Percentiles rank a stretch among this genome's conserved stretches.
Evolutionary conservation across 2,113 vertebrate species (phyloP).

Genomic region (Trematocara zebra): DNA sequence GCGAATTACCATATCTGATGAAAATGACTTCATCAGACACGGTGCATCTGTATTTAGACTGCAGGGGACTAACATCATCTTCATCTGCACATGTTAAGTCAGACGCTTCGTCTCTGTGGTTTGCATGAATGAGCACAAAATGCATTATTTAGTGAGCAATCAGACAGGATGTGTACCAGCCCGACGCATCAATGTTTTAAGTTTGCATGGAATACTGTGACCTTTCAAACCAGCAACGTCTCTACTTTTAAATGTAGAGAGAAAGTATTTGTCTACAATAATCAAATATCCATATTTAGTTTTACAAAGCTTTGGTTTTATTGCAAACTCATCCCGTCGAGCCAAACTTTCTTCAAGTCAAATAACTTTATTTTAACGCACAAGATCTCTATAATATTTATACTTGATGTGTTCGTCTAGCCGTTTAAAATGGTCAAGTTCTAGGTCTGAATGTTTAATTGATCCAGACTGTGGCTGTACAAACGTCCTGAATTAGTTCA

Average conservation of each 20-base stretch:
- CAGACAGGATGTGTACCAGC: background rate
- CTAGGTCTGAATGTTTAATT: background rate
- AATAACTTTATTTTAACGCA: background rate
- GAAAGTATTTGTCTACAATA: background rate
- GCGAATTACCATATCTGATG: slow-evolving; percentile 3
- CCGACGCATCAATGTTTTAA: background rate
- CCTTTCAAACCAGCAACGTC: background rate
- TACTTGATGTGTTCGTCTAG: background rate
- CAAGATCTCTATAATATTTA: background rate
- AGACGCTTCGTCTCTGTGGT: background rate
- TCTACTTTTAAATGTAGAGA: background rate
- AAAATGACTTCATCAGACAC: background rate
- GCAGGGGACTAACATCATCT: background rate
- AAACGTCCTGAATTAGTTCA: background rate
- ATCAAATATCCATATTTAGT: background rate
- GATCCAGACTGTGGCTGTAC: background rate
- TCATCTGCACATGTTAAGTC: background rate
- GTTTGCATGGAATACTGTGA: background rate
- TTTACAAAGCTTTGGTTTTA: background rate
- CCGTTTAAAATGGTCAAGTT: background rate
- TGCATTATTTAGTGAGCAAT: background rate
- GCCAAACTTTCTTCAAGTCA: background rate
- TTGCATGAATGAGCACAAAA: background rate
- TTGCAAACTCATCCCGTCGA: background rate
- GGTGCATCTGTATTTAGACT: background rate